Evolutionary conservation across 2,888 invertebrate genomes (phyloP).

Genomic region (Sipunculus nudus): DNA sequence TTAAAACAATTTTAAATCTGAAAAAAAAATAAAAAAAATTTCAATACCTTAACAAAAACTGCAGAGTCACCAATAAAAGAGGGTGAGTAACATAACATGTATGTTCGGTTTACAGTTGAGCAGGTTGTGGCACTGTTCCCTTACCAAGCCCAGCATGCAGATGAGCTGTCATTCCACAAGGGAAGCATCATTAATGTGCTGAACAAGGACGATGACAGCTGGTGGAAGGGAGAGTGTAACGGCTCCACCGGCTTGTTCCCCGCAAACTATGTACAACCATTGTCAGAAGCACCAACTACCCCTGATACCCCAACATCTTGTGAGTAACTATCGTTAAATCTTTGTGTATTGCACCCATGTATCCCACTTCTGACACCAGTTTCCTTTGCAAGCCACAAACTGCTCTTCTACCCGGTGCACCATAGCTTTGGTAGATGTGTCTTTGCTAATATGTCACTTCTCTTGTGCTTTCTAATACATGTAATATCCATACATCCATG

Average conservation of each 20-base stretch:
- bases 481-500: too few relatives aligned
- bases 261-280: conserved; percentile 87
- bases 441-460: too few relatives aligned
- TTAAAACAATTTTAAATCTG: too few relatives aligned
- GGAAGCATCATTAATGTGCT: conserved; percentile 69
- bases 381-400: too few relatives aligned
- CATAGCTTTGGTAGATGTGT: too few relatives aligned
- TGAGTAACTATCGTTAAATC: conserved; percentile 43
- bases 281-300: conserved; percentile 36
- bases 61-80: too few relatives aligned
- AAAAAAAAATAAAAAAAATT: too few relatives aligned
- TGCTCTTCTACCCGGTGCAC: too few relatives aligned
- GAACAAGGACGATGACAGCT: conserved; percentile 91
- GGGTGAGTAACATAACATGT: too few relatives aligned
- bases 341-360: neutral
- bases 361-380: neutral
- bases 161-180: conserved; percentile 65
- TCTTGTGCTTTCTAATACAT: too few relatives aligned
- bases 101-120: conserved; percentile 72
- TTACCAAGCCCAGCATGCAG: conserved; percentile 61
- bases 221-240: conserved; percentile 96
- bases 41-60: too few relatives aligned
- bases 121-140: conserved; percentile 73
- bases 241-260: conserved; percentile 92
- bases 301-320: conserved; percentile 42